Base-by-base conservation (phyloP, 2,113 vertebrate genomes). In the Silurus glanis region DNA sequence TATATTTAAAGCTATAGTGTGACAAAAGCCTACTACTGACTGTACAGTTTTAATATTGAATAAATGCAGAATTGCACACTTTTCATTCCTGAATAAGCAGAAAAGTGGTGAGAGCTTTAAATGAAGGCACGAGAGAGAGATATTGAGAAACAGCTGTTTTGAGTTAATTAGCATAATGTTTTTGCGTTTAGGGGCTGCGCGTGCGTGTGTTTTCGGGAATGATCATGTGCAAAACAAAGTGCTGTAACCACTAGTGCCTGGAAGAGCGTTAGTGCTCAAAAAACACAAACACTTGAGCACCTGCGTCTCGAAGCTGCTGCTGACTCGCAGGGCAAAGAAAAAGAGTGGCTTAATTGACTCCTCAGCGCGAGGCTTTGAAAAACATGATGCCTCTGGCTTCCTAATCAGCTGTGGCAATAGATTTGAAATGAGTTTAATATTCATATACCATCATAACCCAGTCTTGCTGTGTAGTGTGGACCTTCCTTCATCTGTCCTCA, bases 211-310 rank as follows among this genome's bases (percentile, higher is more conserved):
- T 45, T 12, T 4, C 14, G 25, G 25, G 79, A 91, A 87, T 83
- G 45, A 86, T 90, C 86, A 84, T 90, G 89, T 90, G 90, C 87
- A 93, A 94, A 95, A 93, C 92, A 94, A 92, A 91, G 90, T 82
- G 88, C 91, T 91, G 90, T 91, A 94, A 94, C 94, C 93, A 93
- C 94, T 90, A 93, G 92, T 91, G 92, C 87, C 92, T 93, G 90
- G 90, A 91, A 94, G 90, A 93, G 93, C 92, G 92, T 93, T 95
- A 93, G 83, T 83, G 92, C 91, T 92, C 86, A 89, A 93, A 37
- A 92, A 94, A 94, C 92, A 94, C 89, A 91, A 91, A 93, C 91
- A 94, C 90, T 87, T n/a, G 89, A 89, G 91, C 94, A 95, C 94
- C 95, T 95, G 95, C 87, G 89, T 91, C 89, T 90, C 75, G 4